Conservation (phyloP, 2,113 vertebrate species). For the Collichthys lucidus region DNA sequence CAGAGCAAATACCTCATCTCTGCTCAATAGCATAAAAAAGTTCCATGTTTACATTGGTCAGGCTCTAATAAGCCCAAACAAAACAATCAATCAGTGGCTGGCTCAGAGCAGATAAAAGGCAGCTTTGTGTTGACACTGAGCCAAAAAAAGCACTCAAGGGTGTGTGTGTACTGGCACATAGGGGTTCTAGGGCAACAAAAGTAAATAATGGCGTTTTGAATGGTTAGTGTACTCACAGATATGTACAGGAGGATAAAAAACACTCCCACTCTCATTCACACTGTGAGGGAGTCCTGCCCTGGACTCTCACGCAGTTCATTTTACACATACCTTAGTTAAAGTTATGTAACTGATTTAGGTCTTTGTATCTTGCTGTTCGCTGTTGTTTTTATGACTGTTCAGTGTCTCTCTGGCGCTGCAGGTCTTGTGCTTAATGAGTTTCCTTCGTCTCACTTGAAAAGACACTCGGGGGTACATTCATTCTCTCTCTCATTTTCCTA, state of each 20-base stretch:
- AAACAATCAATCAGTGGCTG: constrained; percentile 63
- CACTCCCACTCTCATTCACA: constrained; percentile 67
- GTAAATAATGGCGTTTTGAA: constrained; percentile 67
- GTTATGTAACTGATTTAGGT: constrained; percentile 64
- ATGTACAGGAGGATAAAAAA: constrained; percentile 43
- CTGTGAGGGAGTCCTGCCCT: constrained; percentile 32
- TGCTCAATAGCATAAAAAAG: constrained; percentile 30
- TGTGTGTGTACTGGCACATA: constrained; percentile 43
- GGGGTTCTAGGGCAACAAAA: constrained; percentile 53
- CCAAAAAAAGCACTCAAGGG: constrained; percentile 52
- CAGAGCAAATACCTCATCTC: constrained; percentile 30
- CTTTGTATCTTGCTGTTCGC: constrained; percentile 54
- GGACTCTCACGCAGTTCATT: constrained; percentile 76
- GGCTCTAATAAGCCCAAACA: constrained; percentile 55
- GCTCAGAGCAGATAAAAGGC: constrained; percentile 59
- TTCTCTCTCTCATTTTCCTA: constrained; percentile 14
- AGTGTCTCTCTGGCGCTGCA: constrained; percentile 42
- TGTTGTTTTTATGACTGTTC: constrained; percentile 39
- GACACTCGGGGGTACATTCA: constrained; percentile 6
- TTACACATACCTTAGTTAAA: constrained; percentile 67
- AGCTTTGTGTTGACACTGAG: constrained; percentile 41
- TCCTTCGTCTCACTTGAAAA: constrained; percentile 19
- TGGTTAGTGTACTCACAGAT: constrained; percentile 36
- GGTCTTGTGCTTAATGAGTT: constrained; percentile 42
- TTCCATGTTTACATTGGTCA: constrained; percentile 56